phyloP scores from a whole-genome alignment of 2,797 vertebrate species.

The Distichodus sexfasciatus region DNA sequence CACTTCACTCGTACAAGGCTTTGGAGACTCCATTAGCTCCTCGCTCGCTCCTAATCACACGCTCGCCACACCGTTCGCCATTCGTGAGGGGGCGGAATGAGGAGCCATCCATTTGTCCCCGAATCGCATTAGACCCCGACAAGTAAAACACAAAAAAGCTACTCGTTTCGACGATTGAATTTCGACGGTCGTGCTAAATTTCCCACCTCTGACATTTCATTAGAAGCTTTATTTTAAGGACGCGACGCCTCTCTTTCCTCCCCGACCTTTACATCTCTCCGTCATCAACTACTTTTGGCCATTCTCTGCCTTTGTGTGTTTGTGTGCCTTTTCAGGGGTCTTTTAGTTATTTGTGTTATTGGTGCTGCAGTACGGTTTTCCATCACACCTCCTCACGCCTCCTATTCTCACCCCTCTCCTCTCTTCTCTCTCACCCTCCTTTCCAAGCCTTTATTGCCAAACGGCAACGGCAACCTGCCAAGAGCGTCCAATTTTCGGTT shows the following conservation, averaged over 20 bases:
- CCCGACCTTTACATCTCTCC: not conserved
- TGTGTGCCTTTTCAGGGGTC: not conserved
- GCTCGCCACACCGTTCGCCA: not conserved
- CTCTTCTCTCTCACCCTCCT: conserved; percentile 18
- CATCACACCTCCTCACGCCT: conserved; percentile 24
- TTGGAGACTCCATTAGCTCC: conserved; percentile 40
- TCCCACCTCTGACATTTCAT: conserved; percentile 40
- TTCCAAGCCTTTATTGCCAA: conserved; percentile 12
- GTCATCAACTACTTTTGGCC: not conserved
- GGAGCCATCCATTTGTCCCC: conserved; percentile 42
- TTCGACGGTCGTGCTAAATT: conserved; percentile 28
- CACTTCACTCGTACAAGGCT: conserved; percentile 26
- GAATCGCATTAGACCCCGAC: conserved; percentile 38
- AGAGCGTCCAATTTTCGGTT: conserved; percentile 9
- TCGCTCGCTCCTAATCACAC: conserved; percentile 38
- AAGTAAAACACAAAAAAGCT: conserved; percentile 1
- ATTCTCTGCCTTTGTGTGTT: not conserved
- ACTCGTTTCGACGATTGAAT: conserved; percentile 36
- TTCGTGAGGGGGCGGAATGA: not conserved
- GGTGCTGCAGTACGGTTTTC: conserved; percentile 2
- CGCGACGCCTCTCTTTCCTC: conserved; percentile 6
- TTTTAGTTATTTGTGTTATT: not conserved
- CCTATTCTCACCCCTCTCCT: conserved; percentile 5
- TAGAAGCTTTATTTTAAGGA: conserved; percentile 22
- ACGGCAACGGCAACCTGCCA: conserved; percentile 16